A percentile compares a stretch with the other conserved stretches of the same genome.
These are phyloP conservation scores for Labia minor DNA, from an alignment of 2,888 invertebrate genomes.

Conservation along the genomic window DNA sequence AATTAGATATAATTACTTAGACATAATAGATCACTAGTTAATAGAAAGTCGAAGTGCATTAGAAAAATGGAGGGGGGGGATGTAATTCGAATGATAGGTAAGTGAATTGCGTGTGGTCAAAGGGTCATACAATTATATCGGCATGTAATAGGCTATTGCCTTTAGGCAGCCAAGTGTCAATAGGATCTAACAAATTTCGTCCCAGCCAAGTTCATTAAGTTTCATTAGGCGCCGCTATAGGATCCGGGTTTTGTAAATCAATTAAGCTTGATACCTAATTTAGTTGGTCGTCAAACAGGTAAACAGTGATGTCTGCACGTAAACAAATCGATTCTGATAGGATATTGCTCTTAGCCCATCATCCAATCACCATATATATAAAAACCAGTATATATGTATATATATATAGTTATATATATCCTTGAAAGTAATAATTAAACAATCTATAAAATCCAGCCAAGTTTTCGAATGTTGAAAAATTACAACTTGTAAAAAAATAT, in stretches of 20 bases:
- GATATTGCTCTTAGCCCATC: neutral
- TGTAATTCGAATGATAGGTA: no score
- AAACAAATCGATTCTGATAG: neutral
- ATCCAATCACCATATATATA: no score
- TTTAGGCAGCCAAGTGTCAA: constrained; percentile 13
- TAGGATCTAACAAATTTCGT: constrained; percentile 7
- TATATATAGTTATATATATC: no score
- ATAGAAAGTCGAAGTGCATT: no score
- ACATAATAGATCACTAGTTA: no score
- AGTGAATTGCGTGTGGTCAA: neutral
- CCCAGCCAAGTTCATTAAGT: constrained; percentile 6
- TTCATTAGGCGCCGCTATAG: neutral
- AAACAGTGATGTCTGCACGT: neutral
- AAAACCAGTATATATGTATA: no score
- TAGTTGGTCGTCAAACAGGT: neutral
- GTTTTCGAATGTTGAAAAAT: no score
- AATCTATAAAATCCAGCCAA: no score
- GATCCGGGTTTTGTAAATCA: neutral
- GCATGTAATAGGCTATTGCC: constrained; percentile 2
- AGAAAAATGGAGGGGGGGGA: no score
- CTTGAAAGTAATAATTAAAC: no score
- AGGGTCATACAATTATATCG: neutral
- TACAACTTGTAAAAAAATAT: no score
- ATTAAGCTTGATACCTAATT: constrained; percentile 7
- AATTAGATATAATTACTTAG: no score